These are phyloP conservation scores for Agrotis exclamationis DNA, from an alignment of 2,888 invertebrate species.

Conservation along the genomic window DNA sequence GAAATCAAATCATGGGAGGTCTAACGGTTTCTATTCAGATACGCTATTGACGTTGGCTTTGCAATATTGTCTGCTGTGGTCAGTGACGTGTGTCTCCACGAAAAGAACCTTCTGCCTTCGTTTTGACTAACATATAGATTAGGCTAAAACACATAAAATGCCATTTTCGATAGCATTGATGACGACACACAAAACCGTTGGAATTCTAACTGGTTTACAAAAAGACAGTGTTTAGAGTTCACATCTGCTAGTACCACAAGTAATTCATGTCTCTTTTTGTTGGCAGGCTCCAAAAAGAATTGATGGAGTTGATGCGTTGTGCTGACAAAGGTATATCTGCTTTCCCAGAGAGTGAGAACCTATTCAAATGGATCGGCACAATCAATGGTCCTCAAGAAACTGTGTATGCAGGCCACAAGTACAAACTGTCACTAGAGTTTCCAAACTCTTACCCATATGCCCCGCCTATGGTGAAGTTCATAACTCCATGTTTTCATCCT, in stretches of 20 bases:
- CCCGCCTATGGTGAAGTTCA: conserved; percentile 97
- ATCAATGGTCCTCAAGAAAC: conserved; percentile 97
- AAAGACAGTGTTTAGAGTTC: not conserved
- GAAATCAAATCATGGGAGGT: conserved; percentile 12
- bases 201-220: conserved; percentile 9
- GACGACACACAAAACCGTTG: conserved; percentile 11
- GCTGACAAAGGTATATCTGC: conserved; percentile 98
- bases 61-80: conserved; percentile 45
- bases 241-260: conserved; percentile 1
- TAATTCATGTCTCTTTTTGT: conserved; percentile 59
- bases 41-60: conserved; percentile 38
- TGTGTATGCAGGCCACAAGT: conserved; percentile 96
- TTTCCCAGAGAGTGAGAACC: conserved; percentile 98
- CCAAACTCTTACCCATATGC: conserved; percentile 98
- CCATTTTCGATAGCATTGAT: not conserved
- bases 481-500: conserved; percentile 98
- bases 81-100: conserved; percentile 53
- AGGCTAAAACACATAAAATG: not conserved
- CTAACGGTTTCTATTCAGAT: conserved; percentile 47
- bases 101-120: conserved; percentile 38
- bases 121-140: conserved; percentile 12
- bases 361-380: conserved; percentile 99
- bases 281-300: conserved; percentile 96
- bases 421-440: conserved; percentile 97
- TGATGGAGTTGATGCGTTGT: conserved; percentile 97